A percentile compares a stretch with the other conserved stretches of the same genome.
Evolutionary conservation across 2,888 invertebrate genomes (phyloP).

Genomic region (Mayetiola destructor): DNA sequence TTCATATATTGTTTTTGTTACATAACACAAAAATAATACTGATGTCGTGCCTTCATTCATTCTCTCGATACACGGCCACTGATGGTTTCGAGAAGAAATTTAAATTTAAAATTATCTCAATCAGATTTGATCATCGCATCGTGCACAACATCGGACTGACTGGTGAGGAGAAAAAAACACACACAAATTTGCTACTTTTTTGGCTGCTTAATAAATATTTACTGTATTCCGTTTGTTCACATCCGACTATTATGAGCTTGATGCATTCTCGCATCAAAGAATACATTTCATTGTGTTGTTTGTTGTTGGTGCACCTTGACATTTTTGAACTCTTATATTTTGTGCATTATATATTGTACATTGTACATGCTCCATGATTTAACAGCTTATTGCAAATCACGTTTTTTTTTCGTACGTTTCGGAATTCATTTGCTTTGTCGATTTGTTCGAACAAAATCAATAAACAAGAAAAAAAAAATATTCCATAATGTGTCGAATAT

Average conservation of each 20-base stretch:
- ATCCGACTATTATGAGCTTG: constrained; percentile 1
- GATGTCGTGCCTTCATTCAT: no score
- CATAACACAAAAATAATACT: no score
- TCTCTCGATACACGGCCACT: not conserved
- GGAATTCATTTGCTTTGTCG: not conserved
- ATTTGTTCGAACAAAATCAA: not conserved
- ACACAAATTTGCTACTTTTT: not conserved
- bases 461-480: no score
- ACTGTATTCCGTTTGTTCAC: not conserved
- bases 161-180: no score
- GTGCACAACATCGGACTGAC: no score
- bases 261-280: not conserved
- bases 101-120: constrained; percentile 1
- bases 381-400: constrained; percentile 8
- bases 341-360: no score
- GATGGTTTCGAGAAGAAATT: not conserved
- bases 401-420: not conserved
- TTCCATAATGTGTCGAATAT: constrained; percentile 8
- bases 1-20: not conserved
- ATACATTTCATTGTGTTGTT: not conserved
- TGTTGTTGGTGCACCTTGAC: not conserved
- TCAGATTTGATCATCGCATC: constrained; percentile 5
- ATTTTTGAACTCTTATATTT: not conserved
- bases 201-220: constrained; percentile 10
- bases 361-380: no score